Base-by-base conservation (phyloP, 2,797 vertebrate genomes). In the Psittacula derbiana region DNA sequence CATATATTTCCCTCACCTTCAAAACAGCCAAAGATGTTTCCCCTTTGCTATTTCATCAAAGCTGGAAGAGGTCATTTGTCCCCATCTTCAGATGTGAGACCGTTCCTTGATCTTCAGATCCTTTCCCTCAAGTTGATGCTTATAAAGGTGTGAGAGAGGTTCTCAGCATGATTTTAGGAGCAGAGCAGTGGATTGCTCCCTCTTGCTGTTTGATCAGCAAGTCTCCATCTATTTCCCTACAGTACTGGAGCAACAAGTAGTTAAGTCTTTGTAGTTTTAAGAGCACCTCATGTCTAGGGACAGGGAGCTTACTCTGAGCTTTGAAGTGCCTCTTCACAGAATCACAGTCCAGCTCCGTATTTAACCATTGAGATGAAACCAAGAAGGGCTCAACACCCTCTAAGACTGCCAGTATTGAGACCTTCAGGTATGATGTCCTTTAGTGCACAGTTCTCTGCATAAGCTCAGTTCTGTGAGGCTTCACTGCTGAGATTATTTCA, bases 1-100 rank as follows among this genome's bases (percentile, higher is more conserved):
- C 7, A 0, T 44, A 1, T 27, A 6, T 28, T 27, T 49, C 31
- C 16, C 10, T 65, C 12, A 5, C 33, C 23, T 31, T 43, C 33
- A 44, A 4, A 60, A 33, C 46, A 94, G 43, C 61, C 36, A 1
- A 15, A 31, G 55, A 9, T 55, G 65, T 55, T 46, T 76, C 57
- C n/a, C 50, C 33, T 72, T 27, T 57, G 83, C 80, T 70, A 1
- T 62, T 24, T 9, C 69, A 43, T 78, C 76, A 69, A 41, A 88
- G 66, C 78, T 85, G 67, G 50, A 9, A 36, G 67, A 55, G 79
- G 67, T 75, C 43, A 5, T 27, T 43, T 72, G 49, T 31, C 43
- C 57, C 30, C 13, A 2, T n/a, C 81, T 5, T 53, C 58, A 57
- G 31, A 38, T 33, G 14, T 30, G 76, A 69, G 52, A 18, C 65